These are phyloP conservation scores for Rhombomys opimus DNA, from an alignment of 2,113 vertebrate species.

Conservation along the genomic window DNA sequence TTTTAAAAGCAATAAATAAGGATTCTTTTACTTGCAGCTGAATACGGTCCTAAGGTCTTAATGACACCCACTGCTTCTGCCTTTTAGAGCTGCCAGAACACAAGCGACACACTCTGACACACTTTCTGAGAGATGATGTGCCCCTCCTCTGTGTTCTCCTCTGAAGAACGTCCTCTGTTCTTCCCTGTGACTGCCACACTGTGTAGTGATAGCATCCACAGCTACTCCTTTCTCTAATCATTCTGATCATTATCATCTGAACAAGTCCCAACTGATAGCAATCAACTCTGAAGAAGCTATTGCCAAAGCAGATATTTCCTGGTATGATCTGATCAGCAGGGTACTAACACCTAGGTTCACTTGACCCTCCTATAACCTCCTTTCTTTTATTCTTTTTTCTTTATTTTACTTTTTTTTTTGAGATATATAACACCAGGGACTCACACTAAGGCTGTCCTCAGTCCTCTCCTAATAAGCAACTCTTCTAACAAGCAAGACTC, in stretches of 20 bases:
- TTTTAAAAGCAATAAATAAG: background rate
- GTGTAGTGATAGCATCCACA: background rate
- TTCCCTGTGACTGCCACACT: background rate
- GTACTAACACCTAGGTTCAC: background rate
- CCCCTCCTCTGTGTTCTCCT: too few relatives aligned
- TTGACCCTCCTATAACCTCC: background rate
- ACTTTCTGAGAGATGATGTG: background rate
- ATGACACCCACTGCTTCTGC: background rate
- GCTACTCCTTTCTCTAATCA: background rate
- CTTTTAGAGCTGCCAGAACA: background rate
- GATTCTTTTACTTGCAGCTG: slow-evolving; percentile 40
- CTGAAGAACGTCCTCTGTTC: background rate
- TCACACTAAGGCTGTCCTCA: background rate
- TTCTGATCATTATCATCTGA: background rate
- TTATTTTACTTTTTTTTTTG: background rate
- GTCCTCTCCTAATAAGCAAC: background rate
- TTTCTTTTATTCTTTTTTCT: background rate
- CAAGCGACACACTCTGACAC: background rate
- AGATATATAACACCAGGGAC: background rate
- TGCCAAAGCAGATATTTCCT: background rate
- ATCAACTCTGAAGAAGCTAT: background rate
- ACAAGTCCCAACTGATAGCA: background rate
- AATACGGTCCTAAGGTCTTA: background rate
- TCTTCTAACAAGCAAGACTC: background rate
- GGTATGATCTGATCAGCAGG: background rate